A percentile compares a stretch with the other conserved stretches of the same genome.
phyloP scores from a whole-genome alignment of 2,113 vertebrate species.

The Alaudala cheleensis region DNA sequence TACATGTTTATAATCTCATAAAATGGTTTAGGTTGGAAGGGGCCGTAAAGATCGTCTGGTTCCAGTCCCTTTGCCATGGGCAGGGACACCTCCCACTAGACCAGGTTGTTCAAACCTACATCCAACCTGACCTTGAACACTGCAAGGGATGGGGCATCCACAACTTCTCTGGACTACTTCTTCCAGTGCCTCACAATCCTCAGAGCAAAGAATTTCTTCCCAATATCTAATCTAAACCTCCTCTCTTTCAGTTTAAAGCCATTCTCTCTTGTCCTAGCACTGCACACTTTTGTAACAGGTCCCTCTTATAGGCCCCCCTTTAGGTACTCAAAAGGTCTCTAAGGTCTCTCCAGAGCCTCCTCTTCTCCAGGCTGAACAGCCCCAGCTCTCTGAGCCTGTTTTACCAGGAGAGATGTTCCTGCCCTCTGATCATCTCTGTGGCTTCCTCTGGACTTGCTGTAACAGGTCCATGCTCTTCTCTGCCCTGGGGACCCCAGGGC shows the following conservation, averaged over 20 bases:
- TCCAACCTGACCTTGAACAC: not conserved
- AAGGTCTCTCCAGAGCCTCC: not conserved
- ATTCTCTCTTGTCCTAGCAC: not conserved
- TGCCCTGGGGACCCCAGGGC: not conserved
- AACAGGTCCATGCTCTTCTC: not conserved
- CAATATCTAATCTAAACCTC: not conserved
- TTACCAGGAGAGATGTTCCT: not conserved
- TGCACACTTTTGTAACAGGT: not conserved
- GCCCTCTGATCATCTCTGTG: too few species aligned
- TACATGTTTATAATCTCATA: not conserved
- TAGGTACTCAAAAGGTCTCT: not conserved
- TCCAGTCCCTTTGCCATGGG: not conserved
- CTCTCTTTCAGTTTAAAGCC: not conserved
- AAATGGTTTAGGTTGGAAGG: not conserved
- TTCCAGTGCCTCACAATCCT: not conserved
- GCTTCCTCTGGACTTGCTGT: not conserved
- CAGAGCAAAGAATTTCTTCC: not conserved
- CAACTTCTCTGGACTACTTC: not conserved
- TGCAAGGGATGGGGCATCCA: not conserved
- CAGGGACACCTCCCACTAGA: not conserved
- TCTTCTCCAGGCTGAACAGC: not conserved
- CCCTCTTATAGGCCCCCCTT: accelerated
- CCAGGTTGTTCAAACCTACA: not conserved
- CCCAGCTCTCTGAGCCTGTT: not conserved
- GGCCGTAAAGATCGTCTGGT: not conserved